Conservation (phyloP, 1,140 invertebrate genomes). For the Macrotrachela quadricornifera region DNA sequence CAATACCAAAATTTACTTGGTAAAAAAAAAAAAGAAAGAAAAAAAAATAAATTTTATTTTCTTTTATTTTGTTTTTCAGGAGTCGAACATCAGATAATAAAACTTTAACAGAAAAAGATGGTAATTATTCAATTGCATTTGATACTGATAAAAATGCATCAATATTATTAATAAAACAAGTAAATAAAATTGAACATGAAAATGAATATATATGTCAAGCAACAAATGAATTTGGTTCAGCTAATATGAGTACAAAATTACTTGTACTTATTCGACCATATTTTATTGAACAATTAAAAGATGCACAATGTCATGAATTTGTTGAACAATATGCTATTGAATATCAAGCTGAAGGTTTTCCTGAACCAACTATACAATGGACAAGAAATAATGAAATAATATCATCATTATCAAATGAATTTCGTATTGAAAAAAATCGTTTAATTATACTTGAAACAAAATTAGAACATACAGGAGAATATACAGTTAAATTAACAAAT, state of each 20-base stretch:
- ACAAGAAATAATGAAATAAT: background rate
- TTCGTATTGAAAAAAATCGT: background rate
- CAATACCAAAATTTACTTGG: no score
- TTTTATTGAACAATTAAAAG: slow-evolving; percentile 8
- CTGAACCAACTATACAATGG: slow-evolving; percentile 5
- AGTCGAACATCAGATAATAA: no score
- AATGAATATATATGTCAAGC: slow-evolving; percentile 9
- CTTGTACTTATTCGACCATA: slow-evolving; percentile 5
- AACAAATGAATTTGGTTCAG: slow-evolving; percentile 9
- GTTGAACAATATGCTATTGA: no score
- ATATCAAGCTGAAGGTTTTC: background rate
- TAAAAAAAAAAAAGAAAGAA: no score
- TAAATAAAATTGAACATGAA: no score
- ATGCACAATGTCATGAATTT: background rate
- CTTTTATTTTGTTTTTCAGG: no score
- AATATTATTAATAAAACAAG: no score
- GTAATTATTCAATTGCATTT: no score
- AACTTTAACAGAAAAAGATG: no score
- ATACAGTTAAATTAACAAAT: slow-evolving; percentile 56
- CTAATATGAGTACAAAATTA: slow-evolving; percentile 7
- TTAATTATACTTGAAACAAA: slow-evolving; percentile 30
- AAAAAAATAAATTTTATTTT: no score
- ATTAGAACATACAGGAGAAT: slow-evolving; percentile 52
- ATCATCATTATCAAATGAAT: background rate
- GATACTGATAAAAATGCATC: no score